These are phyloP conservation scores for Heterotilapia buettikoferi DNA, from an alignment of 2,113 vertebrate genomes.

Conservation along the genomic window DNA sequence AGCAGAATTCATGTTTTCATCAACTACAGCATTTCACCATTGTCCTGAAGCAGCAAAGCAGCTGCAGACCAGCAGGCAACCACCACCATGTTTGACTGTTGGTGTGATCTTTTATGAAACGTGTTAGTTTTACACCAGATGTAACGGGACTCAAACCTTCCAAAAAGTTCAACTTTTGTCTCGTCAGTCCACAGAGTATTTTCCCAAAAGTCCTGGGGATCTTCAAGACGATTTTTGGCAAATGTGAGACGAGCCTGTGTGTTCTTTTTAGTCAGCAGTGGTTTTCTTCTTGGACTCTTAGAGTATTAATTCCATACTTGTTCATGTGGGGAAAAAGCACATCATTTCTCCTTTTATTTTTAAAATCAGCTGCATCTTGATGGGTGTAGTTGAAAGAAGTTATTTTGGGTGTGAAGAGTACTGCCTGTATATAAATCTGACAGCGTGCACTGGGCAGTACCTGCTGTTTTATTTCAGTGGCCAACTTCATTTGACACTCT, in stretches of 20 bases:
- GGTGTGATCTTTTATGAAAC: not conserved
- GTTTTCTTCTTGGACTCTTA: not conserved
- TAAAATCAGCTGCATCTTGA: not conserved
- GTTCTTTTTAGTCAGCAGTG: not conserved
- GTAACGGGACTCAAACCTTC: not conserved
- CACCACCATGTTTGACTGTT: not conserved
- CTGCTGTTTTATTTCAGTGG: not conserved
- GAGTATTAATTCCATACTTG: not conserved
- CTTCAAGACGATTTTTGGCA: not conserved
- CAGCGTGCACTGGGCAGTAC: not conserved
- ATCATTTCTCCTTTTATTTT: not conserved
- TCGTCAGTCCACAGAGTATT: not conserved
- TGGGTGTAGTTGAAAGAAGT: not conserved
- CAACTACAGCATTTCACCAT: not conserved
- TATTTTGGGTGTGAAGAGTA: not conserved
- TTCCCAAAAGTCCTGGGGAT: not conserved
- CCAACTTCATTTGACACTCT: not conserved
- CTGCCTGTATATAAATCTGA: not conserved
- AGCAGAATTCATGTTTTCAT: not conserved
- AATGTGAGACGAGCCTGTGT: not conserved
- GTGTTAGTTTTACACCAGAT: not conserved
- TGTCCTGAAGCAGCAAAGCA: not conserved
- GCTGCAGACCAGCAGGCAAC: not conserved
- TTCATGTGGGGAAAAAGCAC: not conserved
- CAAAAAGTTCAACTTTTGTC: not conserved